Percentiles rank a stretch among this genome's conserved stretches.
Evolutionary conservation across 2,113 vertebrate genomes (phyloP).

Genomic region (Mandrillus leucophaeus): DNA sequence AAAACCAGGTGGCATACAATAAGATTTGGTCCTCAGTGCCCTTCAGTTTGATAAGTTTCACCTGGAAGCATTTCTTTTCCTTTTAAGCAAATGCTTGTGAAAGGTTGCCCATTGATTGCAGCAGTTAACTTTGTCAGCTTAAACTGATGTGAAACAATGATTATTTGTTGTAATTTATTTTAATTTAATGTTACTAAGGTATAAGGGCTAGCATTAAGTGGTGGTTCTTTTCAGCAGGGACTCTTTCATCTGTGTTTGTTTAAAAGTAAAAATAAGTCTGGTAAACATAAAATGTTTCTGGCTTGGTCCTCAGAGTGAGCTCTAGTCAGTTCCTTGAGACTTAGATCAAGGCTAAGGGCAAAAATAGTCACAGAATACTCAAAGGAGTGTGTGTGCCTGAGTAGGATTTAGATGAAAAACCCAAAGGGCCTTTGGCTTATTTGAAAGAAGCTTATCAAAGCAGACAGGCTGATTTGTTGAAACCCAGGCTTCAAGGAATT

Average conservation of each 20-base stretch:
- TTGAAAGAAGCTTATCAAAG: constrained; percentile 2
- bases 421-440: neutral
- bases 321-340: constrained; percentile 19
- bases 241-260: constrained; percentile 46
- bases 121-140: constrained; percentile 51
- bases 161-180: constrained; percentile 63
- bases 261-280: constrained; percentile 54
- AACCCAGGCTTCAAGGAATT: neutral
- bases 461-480: constrained; percentile 24
- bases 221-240: constrained; percentile 3
- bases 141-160: constrained; percentile 28
- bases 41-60: constrained; percentile 61
- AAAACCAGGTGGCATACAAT: constrained; percentile 41
- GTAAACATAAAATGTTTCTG: constrained; percentile 36
- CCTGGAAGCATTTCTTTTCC: constrained; percentile 20
- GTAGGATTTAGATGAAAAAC: constrained; percentile 33
- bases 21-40: constrained; percentile 18
- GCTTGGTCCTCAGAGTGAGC: constrained; percentile 30
- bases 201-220: constrained; percentile 39
- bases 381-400: neutral
- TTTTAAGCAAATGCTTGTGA: constrained; percentile 55
- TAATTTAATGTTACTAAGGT: constrained; percentile 47
- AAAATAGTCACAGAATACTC: constrained; percentile 40
- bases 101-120: neutral
- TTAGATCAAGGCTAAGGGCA: neutral